phyloP scores from a whole-genome alignment of 2,797 vertebrate species.

The Girardinus metallicus region DNA sequence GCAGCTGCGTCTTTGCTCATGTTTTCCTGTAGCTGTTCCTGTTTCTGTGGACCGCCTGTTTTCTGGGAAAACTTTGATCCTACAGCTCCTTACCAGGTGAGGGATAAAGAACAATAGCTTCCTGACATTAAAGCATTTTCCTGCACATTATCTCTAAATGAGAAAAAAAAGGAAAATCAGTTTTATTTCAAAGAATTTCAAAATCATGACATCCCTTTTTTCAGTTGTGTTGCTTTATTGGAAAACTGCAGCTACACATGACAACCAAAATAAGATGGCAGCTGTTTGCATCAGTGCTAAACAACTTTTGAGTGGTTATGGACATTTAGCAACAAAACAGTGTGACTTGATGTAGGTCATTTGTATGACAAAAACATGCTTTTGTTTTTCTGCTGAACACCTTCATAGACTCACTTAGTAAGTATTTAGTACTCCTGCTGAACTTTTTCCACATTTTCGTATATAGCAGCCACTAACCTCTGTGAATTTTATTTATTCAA shows the following conservation, averaged over 20 bases:
- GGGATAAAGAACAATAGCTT: not conserved
- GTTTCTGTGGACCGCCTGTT: slow-evolving; percentile 65
- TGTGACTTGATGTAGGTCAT: not conserved
- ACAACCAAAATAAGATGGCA: not conserved
- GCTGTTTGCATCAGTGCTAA: not conserved
- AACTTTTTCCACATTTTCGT: not conserved
- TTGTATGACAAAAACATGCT: not conserved
- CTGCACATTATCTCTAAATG: not conserved
- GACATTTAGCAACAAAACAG: not conserved
- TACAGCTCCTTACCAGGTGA: slow-evolving; percentile 84
- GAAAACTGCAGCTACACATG: not conserved
- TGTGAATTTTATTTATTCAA: not conserved
- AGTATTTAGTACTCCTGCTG: not conserved
- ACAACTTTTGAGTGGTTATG: not conserved
- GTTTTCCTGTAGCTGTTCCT: slow-evolving; percentile 47
- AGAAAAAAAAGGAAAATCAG: not conserved
- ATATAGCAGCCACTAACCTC: not conserved
- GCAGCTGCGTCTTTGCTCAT: not conserved
- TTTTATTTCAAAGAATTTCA: not conserved
- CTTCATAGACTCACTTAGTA: not conserved
- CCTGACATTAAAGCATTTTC: not conserved
- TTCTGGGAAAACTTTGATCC: slow-evolving; percentile 86
- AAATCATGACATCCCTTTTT: not conserved
- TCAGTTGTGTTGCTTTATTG: not conserved
- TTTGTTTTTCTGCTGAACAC: not conserved